These are phyloP conservation scores for Machimus atricapillus DNA, from an alignment of 2,888 invertebrate genomes.

Conservation along the genomic window DNA sequence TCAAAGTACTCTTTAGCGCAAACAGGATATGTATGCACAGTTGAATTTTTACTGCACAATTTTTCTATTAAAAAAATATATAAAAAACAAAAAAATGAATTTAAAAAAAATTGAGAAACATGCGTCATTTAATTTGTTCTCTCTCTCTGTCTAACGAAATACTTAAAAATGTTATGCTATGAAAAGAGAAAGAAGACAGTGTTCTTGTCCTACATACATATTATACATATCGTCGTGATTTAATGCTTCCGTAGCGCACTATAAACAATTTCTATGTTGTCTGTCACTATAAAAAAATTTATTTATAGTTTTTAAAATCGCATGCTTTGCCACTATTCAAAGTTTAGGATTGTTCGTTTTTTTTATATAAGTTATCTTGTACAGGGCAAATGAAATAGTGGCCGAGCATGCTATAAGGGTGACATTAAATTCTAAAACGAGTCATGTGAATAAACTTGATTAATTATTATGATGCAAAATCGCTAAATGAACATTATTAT, in stretches of 20 bases:
- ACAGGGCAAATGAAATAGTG: background rate
- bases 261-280: slow-evolving; percentile 25
- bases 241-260: slow-evolving; percentile 1
- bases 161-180: background rate
- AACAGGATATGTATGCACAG: slow-evolving; percentile 29
- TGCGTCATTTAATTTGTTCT: background rate
- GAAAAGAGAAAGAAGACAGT: background rate
- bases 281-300: background rate
- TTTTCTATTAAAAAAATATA: slow-evolving; percentile 25
- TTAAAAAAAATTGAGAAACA: background rate
- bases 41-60: slow-evolving; percentile 44
- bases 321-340: background rate
- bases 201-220: background rate
- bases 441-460: background rate
- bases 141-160: background rate
- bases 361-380: background rate
- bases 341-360: background rate
- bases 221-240: slow-evolving; percentile 7
- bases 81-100: background rate
- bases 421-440: background rate
- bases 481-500: background rate
- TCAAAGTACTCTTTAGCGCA: background rate
- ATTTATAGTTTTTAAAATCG: background rate
- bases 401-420: background rate
- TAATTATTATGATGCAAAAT: background rate